phyloP scores from a whole-genome alignment of 1,140 invertebrate species.

The Hormaphis cornu region DNA sequence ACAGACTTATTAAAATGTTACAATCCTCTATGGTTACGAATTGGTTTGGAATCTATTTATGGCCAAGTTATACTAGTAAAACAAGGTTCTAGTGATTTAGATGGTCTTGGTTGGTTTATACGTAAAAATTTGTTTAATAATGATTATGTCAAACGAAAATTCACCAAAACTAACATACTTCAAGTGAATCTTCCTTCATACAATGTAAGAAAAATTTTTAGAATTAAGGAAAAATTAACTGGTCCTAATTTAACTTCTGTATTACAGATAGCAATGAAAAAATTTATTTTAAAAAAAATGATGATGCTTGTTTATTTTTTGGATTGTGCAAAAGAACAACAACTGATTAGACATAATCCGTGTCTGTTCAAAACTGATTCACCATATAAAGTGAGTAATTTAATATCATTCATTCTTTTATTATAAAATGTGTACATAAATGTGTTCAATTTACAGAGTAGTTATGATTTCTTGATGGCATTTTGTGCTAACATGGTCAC shows the following conservation, averaged over 20 bases:
- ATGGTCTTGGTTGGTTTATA: conserved; percentile 69
- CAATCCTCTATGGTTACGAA: conserved; percentile 81
- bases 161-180: conserved; percentile 48
- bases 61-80: conserved; percentile 59
- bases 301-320: conserved; percentile 73
- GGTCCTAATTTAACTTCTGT: no score
- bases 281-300: conserved; percentile 76
- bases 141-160: conserved; percentile 53
- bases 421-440: background rate
- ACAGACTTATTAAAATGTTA: conserved; percentile 71
- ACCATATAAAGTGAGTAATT: conserved; percentile 53
- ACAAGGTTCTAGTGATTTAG: conserved; percentile 64
- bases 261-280: conserved; percentile 57
- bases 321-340: conserved; percentile 69
- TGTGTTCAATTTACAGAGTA: conserved; percentile 49
- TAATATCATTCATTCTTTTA: background rate
- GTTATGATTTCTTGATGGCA: conserved; percentile 61
- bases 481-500: conserved; percentile 75
- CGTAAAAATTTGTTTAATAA: conserved; percentile 58
- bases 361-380: conserved; percentile 79
- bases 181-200: conserved; percentile 44
- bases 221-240: background rate
- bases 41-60: conserved; percentile 78
- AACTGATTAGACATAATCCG: conserved; percentile 77
- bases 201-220: background rate